Conservation (phyloP, 1,140 invertebrate species). For the Acromyrmex echinatior region DNA sequence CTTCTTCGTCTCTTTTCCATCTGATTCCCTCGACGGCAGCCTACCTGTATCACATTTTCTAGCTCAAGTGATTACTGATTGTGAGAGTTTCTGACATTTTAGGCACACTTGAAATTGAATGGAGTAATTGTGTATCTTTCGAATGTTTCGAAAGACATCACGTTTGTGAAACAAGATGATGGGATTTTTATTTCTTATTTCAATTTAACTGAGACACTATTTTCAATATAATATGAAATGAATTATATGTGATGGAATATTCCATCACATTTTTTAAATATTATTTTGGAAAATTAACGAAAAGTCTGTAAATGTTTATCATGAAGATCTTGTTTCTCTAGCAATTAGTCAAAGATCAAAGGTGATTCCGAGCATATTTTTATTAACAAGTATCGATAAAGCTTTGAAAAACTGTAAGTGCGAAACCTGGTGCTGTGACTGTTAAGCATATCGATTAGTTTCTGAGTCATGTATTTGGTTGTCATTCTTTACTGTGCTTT, state of each 20-base stretch:
- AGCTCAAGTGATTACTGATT: neutral
- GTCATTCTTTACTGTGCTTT: slow-evolving; percentile 63
- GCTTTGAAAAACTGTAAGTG: slow-evolving; percentile 25
- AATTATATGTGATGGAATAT: neutral
- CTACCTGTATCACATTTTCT: slow-evolving; percentile 36
- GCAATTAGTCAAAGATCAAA: neutral
- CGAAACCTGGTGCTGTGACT: slow-evolving; percentile 10
- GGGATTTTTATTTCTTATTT: neutral
- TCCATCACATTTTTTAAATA: neutral
- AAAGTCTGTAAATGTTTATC: neutral
- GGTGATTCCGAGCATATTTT: neutral
- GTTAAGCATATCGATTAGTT: slow-evolving; percentile 49
- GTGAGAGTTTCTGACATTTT: slow-evolving; percentile 21
- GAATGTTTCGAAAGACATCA: neutral
- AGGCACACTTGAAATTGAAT: neutral
- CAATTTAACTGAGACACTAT: neutral
- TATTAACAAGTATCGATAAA: neutral
- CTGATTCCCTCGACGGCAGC: slow-evolving; percentile 23
- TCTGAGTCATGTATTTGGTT: slow-evolving; percentile 56
- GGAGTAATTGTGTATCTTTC: neutral
- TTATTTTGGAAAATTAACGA: neutral
- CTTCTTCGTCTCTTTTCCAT: slow-evolving; percentile 36
- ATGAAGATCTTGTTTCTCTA: neutral
- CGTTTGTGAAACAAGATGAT: neutral
- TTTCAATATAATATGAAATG: neutral